These are phyloP conservation scores for Cichladusa arquata DNA, from an alignment of 2,113 vertebrate genomes.

Conservation along the genomic window DNA sequence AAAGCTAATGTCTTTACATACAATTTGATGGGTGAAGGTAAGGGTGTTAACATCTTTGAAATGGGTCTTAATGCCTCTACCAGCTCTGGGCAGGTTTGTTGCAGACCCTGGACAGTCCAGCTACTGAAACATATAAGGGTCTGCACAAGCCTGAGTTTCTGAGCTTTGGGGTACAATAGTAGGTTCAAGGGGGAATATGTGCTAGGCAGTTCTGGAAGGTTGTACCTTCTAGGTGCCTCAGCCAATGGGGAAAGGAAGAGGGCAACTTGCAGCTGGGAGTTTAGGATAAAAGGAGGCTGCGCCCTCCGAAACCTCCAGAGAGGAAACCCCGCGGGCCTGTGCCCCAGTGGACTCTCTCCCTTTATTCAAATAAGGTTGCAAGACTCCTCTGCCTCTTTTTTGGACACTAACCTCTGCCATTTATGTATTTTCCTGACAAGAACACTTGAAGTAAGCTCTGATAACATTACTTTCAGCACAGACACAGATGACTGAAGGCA, in stretches of 20 bases:
- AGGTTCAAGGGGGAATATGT: background rate
- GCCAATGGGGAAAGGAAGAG: background rate
- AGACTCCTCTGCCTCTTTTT: too few relatives aligned
- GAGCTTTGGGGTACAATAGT: background rate
- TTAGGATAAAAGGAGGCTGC: background rate
- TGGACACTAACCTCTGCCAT: background rate
- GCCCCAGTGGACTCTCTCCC: background rate
- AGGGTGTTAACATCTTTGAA: background rate
- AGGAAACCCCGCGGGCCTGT: fast-evolving
- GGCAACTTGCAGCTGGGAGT: fast-evolving
- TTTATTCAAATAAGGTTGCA: background rate
- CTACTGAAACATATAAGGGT: background rate
- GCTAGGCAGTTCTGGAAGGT: fast-evolving
- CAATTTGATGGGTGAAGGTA: background rate
- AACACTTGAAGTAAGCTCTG: background rate
- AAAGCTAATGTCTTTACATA: background rate
- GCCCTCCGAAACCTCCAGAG: fast-evolving
- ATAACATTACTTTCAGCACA: background rate
- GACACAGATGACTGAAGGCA: background rate
- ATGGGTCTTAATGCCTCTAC: background rate
- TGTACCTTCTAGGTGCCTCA: background rate
- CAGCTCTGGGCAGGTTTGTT: background rate
- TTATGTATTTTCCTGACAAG: background rate
- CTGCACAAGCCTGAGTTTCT: background rate
- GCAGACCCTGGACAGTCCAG: background rate